Conservation (phyloP, 2,113 vertebrate species). For the Antechinus stuartii region DNA sequence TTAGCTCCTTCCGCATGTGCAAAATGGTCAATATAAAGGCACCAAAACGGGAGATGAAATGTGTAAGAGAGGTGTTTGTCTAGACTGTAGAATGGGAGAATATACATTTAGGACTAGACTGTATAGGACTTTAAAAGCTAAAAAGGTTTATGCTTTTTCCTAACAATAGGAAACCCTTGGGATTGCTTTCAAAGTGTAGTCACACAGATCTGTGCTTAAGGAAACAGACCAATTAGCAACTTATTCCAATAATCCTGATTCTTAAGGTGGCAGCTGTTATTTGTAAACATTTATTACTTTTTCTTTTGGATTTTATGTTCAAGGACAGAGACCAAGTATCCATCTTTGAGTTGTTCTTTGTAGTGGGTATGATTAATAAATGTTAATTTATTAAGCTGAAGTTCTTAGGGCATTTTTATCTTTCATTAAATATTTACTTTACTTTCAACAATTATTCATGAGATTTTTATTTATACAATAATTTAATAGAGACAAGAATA, state of each 20-base stretch:
- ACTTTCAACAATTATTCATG: slow-evolving; percentile 4
- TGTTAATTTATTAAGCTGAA: neutral
- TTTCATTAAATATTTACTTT: slow-evolving; percentile 32
- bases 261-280: neutral
- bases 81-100: neutral
- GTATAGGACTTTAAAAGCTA: neutral
- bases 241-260: too few relatives aligned
- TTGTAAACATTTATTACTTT: neutral
- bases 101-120: neutral
- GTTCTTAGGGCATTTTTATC: neutral
- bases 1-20: neutral
- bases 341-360: neutral
- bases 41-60: neutral
- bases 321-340: neutral
- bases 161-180: neutral
- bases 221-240: neutral
- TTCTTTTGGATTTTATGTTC: neutral
- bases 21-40: neutral
- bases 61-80: neutral
- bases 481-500: slow-evolving; percentile 44
- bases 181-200: neutral
- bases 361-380: neutral
- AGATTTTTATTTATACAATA: slow-evolving; percentile 25
- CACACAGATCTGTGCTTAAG: neutral
- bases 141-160: neutral